Conservation (phyloP, 1,140 invertebrate species). For the Neodiprion fabricii region DNA sequence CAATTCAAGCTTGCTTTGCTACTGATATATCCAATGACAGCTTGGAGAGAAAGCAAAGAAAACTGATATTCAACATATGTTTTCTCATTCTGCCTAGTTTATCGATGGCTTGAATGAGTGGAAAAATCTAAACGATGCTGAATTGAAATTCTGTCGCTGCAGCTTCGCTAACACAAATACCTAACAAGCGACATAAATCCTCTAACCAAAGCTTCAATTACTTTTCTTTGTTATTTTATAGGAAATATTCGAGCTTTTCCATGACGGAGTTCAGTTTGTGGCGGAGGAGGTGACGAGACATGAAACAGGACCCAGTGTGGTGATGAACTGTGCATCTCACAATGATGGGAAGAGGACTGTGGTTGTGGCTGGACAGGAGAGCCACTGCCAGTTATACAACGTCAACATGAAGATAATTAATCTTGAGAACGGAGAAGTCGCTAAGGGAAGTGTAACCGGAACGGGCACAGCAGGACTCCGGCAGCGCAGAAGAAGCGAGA, state of each 20-base stretch:
- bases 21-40: conserved; percentile 14
- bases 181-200: no score
- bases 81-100: background rate
- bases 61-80: conserved; percentile 6
- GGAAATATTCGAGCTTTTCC: conserved; percentile 91
- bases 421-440: conserved; percentile 58
- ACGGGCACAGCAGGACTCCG: conserved; percentile 42
- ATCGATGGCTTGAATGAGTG: no score
- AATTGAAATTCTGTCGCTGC: no score
- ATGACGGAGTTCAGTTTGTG: conserved; percentile 79
- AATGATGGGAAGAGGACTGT: conserved; percentile 75
- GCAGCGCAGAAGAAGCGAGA: conserved; percentile 50
- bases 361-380: conserved; percentile 90
- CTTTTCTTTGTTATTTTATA: conserved; percentile 56
- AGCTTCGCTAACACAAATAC: no score
- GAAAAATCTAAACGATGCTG: no score
- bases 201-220: no score
- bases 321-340: conserved; percentile 86
- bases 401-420: conserved; percentile 74
- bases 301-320: conserved; percentile 86
- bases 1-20: conserved; percentile 2
- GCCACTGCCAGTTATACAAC: conserved; percentile 87
- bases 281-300: conserved; percentile 87
- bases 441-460: conserved; percentile 55
- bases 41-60: conserved; percentile 8